Evolutionary conservation across 2,113 vertebrate species (phyloP).

Genomic region (Psittacula cyanocephala): DNA sequence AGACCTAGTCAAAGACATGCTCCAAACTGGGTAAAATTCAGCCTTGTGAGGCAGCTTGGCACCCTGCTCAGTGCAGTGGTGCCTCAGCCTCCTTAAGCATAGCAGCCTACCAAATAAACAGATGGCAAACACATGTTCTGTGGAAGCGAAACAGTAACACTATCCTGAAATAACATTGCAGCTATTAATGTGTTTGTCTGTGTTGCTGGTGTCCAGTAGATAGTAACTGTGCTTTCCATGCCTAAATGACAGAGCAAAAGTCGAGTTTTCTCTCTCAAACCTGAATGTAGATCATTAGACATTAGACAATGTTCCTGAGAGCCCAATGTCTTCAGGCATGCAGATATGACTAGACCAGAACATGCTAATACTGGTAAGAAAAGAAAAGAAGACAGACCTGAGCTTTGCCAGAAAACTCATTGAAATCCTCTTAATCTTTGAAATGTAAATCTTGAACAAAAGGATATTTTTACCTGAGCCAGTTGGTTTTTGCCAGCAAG

Average conservation of each 20-base stretch:
- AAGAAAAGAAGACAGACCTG: not conserved
- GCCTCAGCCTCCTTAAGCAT: not conserved
- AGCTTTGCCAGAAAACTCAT: not conserved
- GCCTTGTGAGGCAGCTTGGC: not conserved
- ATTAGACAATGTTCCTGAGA: not conserved
- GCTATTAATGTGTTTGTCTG: not conserved
- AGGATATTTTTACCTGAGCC: slow-evolving; percentile 3
- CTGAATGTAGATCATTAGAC: not conserved
- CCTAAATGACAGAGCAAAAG: not conserved
- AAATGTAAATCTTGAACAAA: not conserved
- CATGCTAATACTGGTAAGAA: not conserved
- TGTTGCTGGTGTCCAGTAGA: not conserved
- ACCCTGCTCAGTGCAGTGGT: not conserved
- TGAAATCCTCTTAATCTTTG: not conserved
- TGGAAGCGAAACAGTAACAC: not conserved
- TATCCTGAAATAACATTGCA: not conserved
- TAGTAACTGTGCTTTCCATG: not conserved
- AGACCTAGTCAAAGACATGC: not conserved
- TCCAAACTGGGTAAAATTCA: not conserved
- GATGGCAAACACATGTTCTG: not conserved
- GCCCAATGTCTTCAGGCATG: not conserved
- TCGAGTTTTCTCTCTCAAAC: not conserved
- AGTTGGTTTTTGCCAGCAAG: too few relatives aligned
- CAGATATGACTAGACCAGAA: not conserved
- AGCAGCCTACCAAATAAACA: not conserved